phyloP scores from a whole-genome alignment of 2,888 invertebrate genomes.

The Patella depressa region DNA sequence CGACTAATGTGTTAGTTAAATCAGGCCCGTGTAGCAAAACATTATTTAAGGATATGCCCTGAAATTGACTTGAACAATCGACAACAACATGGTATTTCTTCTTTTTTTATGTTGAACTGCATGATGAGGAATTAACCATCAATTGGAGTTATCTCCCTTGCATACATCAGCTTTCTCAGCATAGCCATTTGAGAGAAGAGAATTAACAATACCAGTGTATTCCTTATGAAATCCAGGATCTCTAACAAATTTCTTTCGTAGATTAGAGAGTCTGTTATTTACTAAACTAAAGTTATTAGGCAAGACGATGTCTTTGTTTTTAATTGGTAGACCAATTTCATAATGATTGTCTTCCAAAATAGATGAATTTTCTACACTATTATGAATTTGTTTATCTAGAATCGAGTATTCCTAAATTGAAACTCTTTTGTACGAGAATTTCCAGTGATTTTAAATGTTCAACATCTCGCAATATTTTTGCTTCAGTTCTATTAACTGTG shows the following conservation, averaged over 20 bases:
- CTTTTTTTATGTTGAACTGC: slow-evolving; percentile 37
- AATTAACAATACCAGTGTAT: slow-evolving; percentile 11
- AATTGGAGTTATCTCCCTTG: background rate
- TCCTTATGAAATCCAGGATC: slow-evolving; percentile 4
- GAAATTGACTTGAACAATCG: slow-evolving; percentile 33
- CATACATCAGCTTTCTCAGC: slow-evolving; percentile 18
- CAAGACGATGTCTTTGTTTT: background rate
- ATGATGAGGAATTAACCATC: slow-evolving; percentile 37
- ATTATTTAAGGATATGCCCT: slow-evolving; percentile 37
- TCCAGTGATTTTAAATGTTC: slow-evolving; percentile 7
- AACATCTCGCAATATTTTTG: background rate
- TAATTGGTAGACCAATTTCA: background rate
- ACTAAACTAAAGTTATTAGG: background rate
- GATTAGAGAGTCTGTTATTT: slow-evolving; percentile 8
- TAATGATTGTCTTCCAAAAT: background rate
- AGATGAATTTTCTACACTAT: too few species aligned
- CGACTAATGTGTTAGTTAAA: slow-evolving; percentile 39
- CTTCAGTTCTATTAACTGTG: background rate
- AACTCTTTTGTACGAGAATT: background rate
- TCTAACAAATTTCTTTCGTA: slow-evolving; percentile 17
- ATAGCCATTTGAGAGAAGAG: slow-evolving; percentile 24
- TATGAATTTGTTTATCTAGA: too few species aligned
- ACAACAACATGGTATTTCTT: slow-evolving; percentile 33
- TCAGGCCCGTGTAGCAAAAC: slow-evolving; percentile 42
- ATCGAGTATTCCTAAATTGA: background rate